Percentiles rank a stretch among this genome's conserved stretches.
Conservation (phyloP, 1,140 invertebrate genomes). For the Ectropis grisescens region DNA sequence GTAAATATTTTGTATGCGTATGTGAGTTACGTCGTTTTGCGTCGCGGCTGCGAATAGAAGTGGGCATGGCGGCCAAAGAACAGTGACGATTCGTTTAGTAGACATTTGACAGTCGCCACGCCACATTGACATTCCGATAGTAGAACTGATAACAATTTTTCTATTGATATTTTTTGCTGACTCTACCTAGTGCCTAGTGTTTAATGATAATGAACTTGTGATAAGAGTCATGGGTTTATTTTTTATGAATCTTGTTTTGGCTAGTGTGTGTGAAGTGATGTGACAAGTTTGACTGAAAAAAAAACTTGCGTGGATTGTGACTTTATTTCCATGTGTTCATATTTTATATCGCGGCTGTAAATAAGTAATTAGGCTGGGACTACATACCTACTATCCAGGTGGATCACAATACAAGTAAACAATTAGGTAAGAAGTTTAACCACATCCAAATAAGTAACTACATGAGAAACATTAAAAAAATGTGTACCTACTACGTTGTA, state of each 20-base stretch:
- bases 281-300: neutral
- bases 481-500: no score
- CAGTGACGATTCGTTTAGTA: conserved; percentile 68
- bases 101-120: conserved; percentile 68
- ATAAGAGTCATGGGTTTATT: conserved; percentile 6
- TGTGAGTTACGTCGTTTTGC: conserved; percentile 8
- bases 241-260: conserved; percentile 23
- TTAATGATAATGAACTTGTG: no score
- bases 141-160: conserved; percentile 61
- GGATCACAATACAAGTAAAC: no score
- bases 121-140: conserved; percentile 66
- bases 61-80: conserved; percentile 64
- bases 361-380: no score
- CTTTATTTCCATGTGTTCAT: no score
- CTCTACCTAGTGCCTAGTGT: conserved; percentile 24
- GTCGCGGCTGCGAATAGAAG: conserved; percentile 30
- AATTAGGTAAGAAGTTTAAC: no score
- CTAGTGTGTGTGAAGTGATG: conserved; percentile 7
- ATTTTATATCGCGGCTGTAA: no score
- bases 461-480: no score
- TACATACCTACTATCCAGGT: no score
- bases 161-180: conserved; percentile 54
- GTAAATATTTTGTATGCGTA: neutral
- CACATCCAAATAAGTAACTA: no score
- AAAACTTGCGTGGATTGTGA: no score